These are phyloP conservation scores for Drosophila tanythrix DNA, from an alignment of 2,888 invertebrate genomes.

Conservation along the genomic window DNA sequence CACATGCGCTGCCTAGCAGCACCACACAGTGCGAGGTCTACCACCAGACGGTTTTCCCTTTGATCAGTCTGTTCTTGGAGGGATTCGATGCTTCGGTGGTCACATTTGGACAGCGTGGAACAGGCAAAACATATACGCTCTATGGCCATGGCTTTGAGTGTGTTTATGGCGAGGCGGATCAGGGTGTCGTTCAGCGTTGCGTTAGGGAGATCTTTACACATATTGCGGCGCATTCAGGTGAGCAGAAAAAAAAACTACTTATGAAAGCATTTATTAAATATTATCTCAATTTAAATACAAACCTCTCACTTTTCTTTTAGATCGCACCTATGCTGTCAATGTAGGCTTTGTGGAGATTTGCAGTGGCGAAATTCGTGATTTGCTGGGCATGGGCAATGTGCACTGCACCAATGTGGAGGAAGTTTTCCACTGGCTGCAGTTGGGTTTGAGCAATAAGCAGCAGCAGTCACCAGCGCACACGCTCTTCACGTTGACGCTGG, in stretches of 20 bases:
- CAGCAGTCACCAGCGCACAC: conserved; percentile 85
- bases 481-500: conserved; percentile 90
- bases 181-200: conserved; percentile 89
- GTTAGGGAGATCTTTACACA: conserved; percentile 90
- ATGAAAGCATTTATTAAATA: not conserved
- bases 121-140: conserved; percentile 91
- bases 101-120: conserved; percentile 88
- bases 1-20: conserved; percentile 87
- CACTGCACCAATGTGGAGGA: conserved; percentile 88
- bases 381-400: conserved; percentile 86
- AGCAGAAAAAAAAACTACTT: not conserved
- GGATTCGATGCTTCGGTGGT: conserved; percentile 92
- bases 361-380: conserved; percentile 88
- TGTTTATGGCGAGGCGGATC: conserved; percentile 88
- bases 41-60: conserved; percentile 88
- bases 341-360: conserved; percentile 91
- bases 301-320: conserved; percentile 61
- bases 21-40: conserved; percentile 88
- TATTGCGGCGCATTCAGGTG: conserved; percentile 86
- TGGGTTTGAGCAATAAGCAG: conserved; percentile 87
- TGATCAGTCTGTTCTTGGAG: conserved; percentile 89
- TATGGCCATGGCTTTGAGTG: conserved; percentile 89
- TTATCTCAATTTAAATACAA: not conserved
- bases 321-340: conserved; percentile 88
- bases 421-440: conserved; percentile 89